These are phyloP conservation scores for Balanococcus diminutus DNA, from an alignment of 2,888 invertebrate genomes.

Conservation along the genomic window DNA sequence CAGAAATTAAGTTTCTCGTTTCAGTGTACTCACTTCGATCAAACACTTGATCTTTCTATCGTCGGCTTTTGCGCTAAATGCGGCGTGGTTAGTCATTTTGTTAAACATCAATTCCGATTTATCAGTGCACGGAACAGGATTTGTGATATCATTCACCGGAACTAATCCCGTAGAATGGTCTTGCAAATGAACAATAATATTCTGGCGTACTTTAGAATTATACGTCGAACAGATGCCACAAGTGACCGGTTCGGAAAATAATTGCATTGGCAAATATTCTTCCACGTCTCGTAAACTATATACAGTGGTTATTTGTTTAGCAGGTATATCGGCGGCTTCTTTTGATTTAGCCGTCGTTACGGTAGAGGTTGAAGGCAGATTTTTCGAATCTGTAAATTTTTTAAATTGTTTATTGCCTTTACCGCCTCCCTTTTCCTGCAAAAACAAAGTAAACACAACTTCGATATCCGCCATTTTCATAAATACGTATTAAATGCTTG, in stretches of 20 bases:
- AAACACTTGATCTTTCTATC: slow-evolving; percentile 40
- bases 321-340: slow-evolving; percentile 33
- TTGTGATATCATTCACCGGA: slow-evolving; percentile 67
- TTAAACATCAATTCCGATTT: slow-evolving; percentile 82
- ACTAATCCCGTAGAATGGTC: slow-evolving; percentile 65
- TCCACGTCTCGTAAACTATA: slow-evolving; percentile 33
- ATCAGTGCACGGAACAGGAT: slow-evolving; percentile 80
- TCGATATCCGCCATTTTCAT: slow-evolving; percentile 20
- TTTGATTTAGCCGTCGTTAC: not conserved
- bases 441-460: slow-evolving; percentile 39
- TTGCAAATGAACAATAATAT: slow-evolving; percentile 74
- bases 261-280: slow-evolving; percentile 63
- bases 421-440: slow-evolving; percentile 27
- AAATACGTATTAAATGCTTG: slow-evolving; percentile 18
- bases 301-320: slow-evolving; percentile 36
- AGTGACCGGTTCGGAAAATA: slow-evolving; percentile 68
- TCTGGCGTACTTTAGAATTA: slow-evolving; percentile 72
- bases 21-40: slow-evolving; percentile 45
- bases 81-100: slow-evolving; percentile 82
- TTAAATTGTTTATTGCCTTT: slow-evolving; percentile 24
- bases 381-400: slow-evolving; percentile 2
- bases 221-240: slow-evolving; percentile 72
- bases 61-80: slow-evolving; percentile 59
- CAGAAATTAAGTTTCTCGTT: slow-evolving; percentile 18
- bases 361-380: slow-evolving; percentile 13